These are phyloP conservation scores for Rhagium mordax DNA, from an alignment of 2,888 invertebrate species.

Conservation along the genomic window DNA sequence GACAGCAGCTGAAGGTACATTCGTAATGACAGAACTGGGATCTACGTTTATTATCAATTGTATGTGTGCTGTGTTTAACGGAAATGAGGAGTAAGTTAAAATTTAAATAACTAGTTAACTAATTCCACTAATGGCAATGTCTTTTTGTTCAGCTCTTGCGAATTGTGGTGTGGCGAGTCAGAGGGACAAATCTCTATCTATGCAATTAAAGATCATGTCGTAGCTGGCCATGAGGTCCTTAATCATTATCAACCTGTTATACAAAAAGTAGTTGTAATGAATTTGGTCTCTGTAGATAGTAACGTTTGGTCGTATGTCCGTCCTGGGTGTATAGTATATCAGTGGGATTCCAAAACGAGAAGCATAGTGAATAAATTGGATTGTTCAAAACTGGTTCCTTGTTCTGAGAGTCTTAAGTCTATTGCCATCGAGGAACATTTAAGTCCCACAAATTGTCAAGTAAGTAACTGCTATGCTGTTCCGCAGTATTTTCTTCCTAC, in stretches of 20 bases:
- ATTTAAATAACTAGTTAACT: background rate
- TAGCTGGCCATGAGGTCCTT: constrained; percentile 81
- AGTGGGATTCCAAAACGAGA: constrained; percentile 83
- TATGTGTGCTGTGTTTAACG: constrained; percentile 74
- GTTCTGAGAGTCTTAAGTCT: constrained; percentile 92
- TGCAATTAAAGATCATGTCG: constrained; percentile 79
- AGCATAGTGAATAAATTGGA: constrained; percentile 86
- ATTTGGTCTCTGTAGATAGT: constrained; percentile 77
- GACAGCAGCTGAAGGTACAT: constrained; percentile 81
- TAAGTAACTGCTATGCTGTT: constrained; percentile 58
- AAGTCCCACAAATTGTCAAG: constrained; percentile 83
- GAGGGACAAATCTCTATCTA: constrained; percentile 87
- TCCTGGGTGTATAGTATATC: constrained; percentile 91
- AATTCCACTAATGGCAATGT: too few relatives aligned
- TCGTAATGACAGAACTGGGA: constrained; percentile 85
- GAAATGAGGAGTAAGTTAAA: constrained; percentile 64
- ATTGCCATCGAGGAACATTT: constrained; percentile 92
- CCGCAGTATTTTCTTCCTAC: too few relatives aligned
- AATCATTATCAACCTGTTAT: constrained; percentile 75
- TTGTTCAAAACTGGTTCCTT: constrained; percentile 92
- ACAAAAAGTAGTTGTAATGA: constrained; percentile 79
- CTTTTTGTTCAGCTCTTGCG: constrained; percentile 76
- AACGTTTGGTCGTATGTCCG: constrained; percentile 87
- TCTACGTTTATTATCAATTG: constrained; percentile 80
- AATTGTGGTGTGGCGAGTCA: constrained; percentile 92